Conservation (phyloP, 2,113 vertebrate genomes). For the Paracanthobrama guichenoti region DNA sequence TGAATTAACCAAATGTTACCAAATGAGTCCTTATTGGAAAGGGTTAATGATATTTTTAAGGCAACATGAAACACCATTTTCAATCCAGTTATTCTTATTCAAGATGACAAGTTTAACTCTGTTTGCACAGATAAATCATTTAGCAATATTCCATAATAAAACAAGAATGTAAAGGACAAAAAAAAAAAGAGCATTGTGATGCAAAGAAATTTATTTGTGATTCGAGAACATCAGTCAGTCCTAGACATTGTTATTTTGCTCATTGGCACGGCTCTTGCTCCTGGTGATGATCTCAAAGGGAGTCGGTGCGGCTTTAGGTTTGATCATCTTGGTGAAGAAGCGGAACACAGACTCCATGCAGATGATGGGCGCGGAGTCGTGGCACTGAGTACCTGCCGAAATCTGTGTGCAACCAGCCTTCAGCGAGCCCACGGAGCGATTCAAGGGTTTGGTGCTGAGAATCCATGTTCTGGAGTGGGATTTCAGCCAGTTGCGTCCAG, state of each 20-base stretch:
- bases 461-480: constrained; percentile 75
- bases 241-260: constrained; percentile 15
- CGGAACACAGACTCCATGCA: constrained; percentile 76
- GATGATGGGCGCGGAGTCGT: constrained; percentile 67
- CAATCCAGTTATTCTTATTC: too few relatives aligned
- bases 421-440: constrained; percentile 62
- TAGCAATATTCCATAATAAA: too few relatives aligned
- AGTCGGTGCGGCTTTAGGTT: constrained; percentile 53
- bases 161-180: background rate
- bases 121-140: too few relatives aligned
- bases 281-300: constrained; percentile 67
- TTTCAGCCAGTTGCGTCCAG: constrained; percentile 72
- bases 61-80: too few relatives aligned
- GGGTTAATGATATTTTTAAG: too few relatives aligned
- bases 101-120: too few relatives aligned
- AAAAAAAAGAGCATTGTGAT: background rate
- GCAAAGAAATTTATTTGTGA: background rate
- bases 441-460: constrained; percentile 70
- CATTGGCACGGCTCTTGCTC: constrained; percentile 57
- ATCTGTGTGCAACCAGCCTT: constrained; percentile 72
- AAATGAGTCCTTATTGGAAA: too few relatives aligned
- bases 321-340: constrained; percentile 71
- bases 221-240: background rate
- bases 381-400: constrained; percentile 77
- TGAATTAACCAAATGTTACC: too few relatives aligned